These are phyloP conservation scores for Dascyllus trimaculatus DNA, from an alignment of 2,113 vertebrate genomes.

Conservation along the genomic window DNA sequence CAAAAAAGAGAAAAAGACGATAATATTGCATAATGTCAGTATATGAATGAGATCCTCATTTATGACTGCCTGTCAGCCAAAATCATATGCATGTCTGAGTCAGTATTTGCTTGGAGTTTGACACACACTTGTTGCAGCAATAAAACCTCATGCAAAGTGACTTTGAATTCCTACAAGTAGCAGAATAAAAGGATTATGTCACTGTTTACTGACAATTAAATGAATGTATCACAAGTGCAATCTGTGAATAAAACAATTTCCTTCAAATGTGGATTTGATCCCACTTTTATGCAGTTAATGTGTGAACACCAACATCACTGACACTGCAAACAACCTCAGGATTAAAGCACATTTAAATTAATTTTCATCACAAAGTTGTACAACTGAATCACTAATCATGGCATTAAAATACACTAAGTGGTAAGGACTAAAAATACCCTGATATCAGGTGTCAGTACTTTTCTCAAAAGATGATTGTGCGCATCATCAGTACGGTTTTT, in stretches of 20 bases:
- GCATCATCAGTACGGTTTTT: conserved; percentile 7
- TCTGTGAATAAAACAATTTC: conserved; percentile 63
- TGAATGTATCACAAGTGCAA: conserved; percentile 70
- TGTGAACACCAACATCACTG: conserved; percentile 52
- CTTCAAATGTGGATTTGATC: conserved; percentile 21
- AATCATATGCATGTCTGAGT: conserved; percentile 7
- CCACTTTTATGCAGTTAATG: conserved; percentile 17
- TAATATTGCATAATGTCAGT: conserved; percentile 36
- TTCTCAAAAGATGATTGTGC: conserved; percentile 56
- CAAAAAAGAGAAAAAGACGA: conserved; percentile 18
- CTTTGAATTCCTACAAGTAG: conserved; percentile 25
- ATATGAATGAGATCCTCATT: conserved; percentile 34
- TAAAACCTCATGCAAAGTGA: conserved; percentile 58
- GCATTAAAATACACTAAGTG: conserved; percentile 40
- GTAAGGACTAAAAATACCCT: conserved; percentile 38
- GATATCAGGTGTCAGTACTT: conserved; percentile 27
- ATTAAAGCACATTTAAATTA: conserved; percentile 50
- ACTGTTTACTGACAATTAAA: conserved; percentile 53
- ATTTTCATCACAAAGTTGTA: conserved; percentile 45
- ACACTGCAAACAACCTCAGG: conserved; percentile 27
- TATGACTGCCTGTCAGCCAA: conserved; percentile 12
- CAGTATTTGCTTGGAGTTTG: conserved; percentile 27
- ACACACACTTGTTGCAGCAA: conserved; percentile 24
- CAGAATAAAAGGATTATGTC: conserved; percentile 19
- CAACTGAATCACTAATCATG: conserved; percentile 56